These are phyloP conservation scores for Thecophora atra DNA, from an alignment of 2,888 invertebrate genomes.

Conservation along the genomic window DNA sequence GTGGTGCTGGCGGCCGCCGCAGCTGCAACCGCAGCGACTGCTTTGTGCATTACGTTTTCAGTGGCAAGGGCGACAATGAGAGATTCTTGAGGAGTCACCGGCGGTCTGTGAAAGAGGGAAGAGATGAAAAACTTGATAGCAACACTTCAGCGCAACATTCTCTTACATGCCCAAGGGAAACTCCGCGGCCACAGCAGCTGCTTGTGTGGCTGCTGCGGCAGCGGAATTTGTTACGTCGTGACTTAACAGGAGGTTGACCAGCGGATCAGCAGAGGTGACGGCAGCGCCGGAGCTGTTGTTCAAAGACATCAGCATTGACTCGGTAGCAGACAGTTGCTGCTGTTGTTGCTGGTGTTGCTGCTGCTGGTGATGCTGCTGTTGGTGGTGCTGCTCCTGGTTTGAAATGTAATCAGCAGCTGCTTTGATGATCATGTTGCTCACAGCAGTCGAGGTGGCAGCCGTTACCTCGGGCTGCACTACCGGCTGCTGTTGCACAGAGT, in stretches of 20 bases:
- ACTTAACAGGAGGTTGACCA: constrained; percentile 59
- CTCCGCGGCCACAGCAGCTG: constrained; percentile 44
- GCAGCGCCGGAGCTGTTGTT: constrained; percentile 46
- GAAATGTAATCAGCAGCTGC: constrained; percentile 78
- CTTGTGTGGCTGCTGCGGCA: constrained; percentile 40
- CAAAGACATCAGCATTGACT: constrained; percentile 49
- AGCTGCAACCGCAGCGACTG: constrained; percentile 60
- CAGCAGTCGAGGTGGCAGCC: constrained; percentile 65
- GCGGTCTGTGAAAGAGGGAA: constrained; percentile 44
- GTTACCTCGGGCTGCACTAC: constrained; percentile 59
- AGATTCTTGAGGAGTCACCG: constrained; percentile 63
- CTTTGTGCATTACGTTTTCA: constrained; percentile 61
- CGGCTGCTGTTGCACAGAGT: constrained; percentile 43
- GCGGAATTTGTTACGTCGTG: constrained; percentile 54
- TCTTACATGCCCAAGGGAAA: constrained; percentile 51
- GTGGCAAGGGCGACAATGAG: constrained; percentile 64
- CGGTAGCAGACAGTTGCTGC: constrained; percentile 42
- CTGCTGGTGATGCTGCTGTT: constrained; percentile 58
- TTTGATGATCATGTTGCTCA: constrained; percentile 77
- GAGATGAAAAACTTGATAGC: neutral
- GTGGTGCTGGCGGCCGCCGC: constrained; percentile 58
- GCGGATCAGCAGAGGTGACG: constrained; percentile 48
- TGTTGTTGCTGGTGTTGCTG: constrained; percentile 53
- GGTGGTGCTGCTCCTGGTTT: constrained; percentile 72
- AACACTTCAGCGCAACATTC: constrained; percentile 35